phyloP scores from a whole-genome alignment of 2,797 vertebrate species.

The Brachymystax lenok region DNA sequence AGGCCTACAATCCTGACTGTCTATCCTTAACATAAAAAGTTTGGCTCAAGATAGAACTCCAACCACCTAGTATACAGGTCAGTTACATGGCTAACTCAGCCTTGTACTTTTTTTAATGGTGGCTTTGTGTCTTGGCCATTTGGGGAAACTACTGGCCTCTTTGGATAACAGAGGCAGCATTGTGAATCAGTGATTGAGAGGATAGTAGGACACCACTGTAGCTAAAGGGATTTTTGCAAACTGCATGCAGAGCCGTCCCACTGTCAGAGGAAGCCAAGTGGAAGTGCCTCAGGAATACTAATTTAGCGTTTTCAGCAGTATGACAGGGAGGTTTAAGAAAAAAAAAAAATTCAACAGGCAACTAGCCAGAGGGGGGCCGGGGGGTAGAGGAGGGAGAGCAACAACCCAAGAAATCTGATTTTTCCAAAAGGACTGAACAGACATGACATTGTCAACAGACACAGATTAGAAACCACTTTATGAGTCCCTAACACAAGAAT shows the following conservation, averaged over 20 bases:
- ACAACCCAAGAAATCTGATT: not conserved
- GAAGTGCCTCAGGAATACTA: constrained; percentile 10
- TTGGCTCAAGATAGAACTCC: not conserved
- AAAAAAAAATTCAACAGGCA: not conserved
- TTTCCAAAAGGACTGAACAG: not conserved
- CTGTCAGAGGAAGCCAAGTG: constrained; percentile 35
- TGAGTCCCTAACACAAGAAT: not conserved
- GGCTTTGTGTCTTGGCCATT: not conserved
- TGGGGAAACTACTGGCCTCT: not conserved
- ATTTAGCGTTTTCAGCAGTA: constrained; percentile 23
- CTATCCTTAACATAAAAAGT: not conserved
- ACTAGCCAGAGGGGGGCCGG: not conserved
- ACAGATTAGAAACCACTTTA: not conserved
- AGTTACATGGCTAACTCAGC: not conserved
- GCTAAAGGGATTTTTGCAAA: constrained; percentile 17
- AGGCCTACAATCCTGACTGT: not conserved
- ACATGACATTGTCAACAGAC: not conserved
- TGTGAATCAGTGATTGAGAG: constrained; percentile 13
- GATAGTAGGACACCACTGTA: not conserved
- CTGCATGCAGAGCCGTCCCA: constrained; percentile 35
- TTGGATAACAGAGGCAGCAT: constrained; percentile 12
- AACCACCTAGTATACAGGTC: not conserved
- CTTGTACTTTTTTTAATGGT: constrained; percentile 25
- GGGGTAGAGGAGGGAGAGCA: not conserved
- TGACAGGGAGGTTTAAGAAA: not conserved